Base-by-base conservation (phyloP, 2,888 invertebrate species). In the Calliphora vomitoria region DNA sequence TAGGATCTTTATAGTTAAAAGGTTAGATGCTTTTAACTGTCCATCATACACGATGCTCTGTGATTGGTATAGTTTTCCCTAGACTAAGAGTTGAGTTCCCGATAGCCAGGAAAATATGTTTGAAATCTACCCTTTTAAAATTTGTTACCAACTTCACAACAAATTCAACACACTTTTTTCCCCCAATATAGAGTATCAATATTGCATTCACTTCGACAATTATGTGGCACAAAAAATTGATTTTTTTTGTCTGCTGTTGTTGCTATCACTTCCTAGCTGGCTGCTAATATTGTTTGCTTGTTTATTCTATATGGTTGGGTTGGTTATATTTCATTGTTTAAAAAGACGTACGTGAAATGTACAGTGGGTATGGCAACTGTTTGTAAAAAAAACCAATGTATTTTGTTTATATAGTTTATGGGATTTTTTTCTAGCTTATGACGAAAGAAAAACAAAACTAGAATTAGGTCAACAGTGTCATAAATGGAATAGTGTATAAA, bases 311-410 rank as follows among this genome's bases (percentile, higher is more conserved):
- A 20, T 69, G n/a, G 31, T 18, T 55, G 66, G 38, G 20, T 58
- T 20, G 25, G 25, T 74, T 47, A 11, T 50, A 47, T 74, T 62
- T n/a, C 10, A 18, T 44, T 18, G 50, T 71, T 38, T 50, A 20
- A 60, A 60, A 60, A 35, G 31, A 47, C 58, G 35, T 38, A 64
- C 18, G 20, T 50, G 1, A 60, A 31, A 44, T 15, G 20, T 47
- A 80, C 62, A 62, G 79, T 79, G 80, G 71, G 60, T 71, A 71
- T 71, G 62, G 18, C 62, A 71, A 62, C 44, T 47, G 58, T 69
- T 47, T 25, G 53, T 11, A 47, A 35, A n/a, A 20, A 58, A 79
- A 47, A 58, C 44, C 78, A 10, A 44, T 64, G 10, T 44, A 44
- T 64, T 6, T 55, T 55, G 18, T 69, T 69, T 69, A 15, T 78